phyloP scores from a whole-genome alignment of 2,113 vertebrate genomes.

The Leptocoma aspasia region DNA sequence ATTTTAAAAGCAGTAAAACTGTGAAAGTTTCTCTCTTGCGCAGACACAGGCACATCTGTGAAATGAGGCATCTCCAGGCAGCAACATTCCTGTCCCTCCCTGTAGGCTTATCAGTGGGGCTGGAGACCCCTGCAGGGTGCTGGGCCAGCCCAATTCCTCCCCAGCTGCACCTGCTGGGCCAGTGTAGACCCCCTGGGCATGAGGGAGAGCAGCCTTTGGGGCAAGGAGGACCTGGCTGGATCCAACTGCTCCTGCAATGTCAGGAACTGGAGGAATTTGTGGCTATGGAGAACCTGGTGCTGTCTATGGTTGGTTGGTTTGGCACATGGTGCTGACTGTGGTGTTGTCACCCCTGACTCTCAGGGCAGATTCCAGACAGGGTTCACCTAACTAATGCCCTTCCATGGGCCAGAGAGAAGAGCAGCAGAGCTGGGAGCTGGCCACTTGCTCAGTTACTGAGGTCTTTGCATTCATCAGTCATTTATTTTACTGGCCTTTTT shows the following conservation, averaged over 20 bases:
- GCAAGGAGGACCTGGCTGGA: neutral
- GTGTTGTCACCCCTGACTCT: rapidly evolving
- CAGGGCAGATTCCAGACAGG: rapidly evolving
- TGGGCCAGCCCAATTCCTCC: neutral
- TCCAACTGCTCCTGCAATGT: neutral
- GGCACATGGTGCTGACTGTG: neutral
- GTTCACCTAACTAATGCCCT: neutral
- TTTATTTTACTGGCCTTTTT: neutral
- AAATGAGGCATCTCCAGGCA: neutral
- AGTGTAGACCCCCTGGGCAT: neutral
- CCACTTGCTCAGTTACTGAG: rapidly evolving
- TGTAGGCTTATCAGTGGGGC: neutral
- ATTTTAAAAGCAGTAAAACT: constrained; percentile 44
- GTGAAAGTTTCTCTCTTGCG: neutral
- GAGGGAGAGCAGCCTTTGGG: neutral
- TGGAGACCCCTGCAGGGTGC: neutral
- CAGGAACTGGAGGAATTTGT: neutral
- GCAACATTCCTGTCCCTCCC: neutral
- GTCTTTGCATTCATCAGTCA: neutral
- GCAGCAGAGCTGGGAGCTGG: neutral
- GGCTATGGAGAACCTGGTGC: neutral
- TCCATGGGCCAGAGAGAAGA: neutral
- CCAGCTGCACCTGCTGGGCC: neutral
- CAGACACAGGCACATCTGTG: constrained; percentile 3
- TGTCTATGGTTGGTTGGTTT: rapidly evolving